These are phyloP conservation scores for Pantherophis guttatus DNA, from an alignment of 2,113 vertebrate species.

Conservation along the genomic window DNA sequence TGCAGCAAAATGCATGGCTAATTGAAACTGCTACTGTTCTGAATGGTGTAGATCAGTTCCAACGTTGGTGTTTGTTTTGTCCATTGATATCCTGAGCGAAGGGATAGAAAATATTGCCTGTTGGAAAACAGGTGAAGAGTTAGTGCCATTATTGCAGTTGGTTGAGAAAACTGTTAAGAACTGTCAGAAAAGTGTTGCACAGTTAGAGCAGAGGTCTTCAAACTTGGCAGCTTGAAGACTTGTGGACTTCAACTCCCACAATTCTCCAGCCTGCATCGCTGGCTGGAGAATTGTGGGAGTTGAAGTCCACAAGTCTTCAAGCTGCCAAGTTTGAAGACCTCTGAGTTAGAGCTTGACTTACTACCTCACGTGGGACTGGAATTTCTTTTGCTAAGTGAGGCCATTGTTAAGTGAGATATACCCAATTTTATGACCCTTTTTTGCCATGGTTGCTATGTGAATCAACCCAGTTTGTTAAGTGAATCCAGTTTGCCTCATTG, in stretches of 20 bases:
- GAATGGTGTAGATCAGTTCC: not conserved
- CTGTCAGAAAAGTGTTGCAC: not conserved
- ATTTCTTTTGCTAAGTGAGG: not conserved
- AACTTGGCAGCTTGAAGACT: too few species aligned
- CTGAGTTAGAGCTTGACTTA: not conserved
- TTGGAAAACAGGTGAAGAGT: not conserved
- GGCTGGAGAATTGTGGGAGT: too few species aligned
- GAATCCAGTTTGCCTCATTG: not conserved
- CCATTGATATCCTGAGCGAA: not conserved
- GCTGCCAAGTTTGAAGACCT: too few species aligned
- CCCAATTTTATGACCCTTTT: not conserved
- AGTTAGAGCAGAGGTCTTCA: too few species aligned
- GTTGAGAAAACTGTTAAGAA: not conserved
- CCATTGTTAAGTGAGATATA: not conserved
- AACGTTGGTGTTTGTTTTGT: not conserved
- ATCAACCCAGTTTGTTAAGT: not conserved
- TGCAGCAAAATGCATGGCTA: not conserved
- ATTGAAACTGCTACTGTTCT: not conserved
- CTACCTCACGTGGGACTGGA: not conserved
- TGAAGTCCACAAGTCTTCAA: too few species aligned
- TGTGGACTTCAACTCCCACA: too few species aligned
- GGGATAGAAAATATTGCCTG: not conserved
- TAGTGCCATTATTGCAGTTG: not conserved
- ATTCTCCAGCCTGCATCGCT: too few species aligned
- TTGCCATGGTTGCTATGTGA: not conserved